Conservation (phyloP, 2,888 invertebrate genomes). For the Cryptus viduatorius region DNA sequence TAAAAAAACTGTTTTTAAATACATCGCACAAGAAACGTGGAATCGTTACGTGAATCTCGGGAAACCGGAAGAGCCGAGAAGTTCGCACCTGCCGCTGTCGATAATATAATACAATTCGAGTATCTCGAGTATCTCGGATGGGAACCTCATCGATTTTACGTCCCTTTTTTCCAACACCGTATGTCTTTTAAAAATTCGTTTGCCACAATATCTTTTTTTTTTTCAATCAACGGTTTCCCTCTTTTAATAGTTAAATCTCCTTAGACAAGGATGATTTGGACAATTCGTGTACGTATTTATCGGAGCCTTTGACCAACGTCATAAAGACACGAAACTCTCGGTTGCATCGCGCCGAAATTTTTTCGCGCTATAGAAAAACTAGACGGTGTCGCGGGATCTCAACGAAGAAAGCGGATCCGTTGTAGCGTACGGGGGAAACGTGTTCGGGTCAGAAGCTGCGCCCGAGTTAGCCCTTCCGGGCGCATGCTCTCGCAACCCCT, state of each 20-base stretch:
- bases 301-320: neutral
- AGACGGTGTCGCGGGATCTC: conserved; percentile 50
- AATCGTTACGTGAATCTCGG: no score
- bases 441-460: conserved; percentile 81
- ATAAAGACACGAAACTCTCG: neutral
- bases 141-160: conserved; percentile 62
- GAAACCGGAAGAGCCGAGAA: conserved; percentile 65
- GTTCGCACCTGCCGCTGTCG: conserved; percentile 48
- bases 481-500: conserved; percentile 80
- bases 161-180: neutral
- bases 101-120: neutral
- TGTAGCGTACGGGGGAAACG: conserved; percentile 63
- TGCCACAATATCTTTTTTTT: neutral
- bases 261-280: neutral
- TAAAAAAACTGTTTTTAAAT: no score
- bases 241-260: no score
- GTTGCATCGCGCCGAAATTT: conserved; percentile 19
- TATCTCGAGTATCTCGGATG: conserved; percentile 49
- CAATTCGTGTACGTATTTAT: neutral
- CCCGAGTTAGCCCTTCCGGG: conserved; percentile 79
- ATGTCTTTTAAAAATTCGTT: no score
- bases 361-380: conserved; percentile 39
- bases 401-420: conserved; percentile 61
- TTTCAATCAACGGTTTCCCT: no score
- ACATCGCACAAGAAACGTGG: no score